Evolutionary conservation across 2,888 invertebrate genomes (phyloP).

Genomic region (Meteorus cinctellus): DNA sequence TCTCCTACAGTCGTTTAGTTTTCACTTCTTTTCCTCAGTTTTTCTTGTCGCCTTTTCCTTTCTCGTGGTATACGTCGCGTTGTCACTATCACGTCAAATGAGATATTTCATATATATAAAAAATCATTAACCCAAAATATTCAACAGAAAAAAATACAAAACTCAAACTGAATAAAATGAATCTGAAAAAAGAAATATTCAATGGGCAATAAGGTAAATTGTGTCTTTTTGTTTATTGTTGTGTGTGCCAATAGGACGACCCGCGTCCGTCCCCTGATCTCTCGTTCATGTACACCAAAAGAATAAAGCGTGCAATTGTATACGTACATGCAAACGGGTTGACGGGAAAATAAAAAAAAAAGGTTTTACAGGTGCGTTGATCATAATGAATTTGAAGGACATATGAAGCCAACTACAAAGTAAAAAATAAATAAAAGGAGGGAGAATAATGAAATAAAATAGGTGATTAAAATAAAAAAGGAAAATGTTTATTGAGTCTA

Average conservation of each 20-base stretch:
- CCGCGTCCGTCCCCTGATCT: conserved; percentile 39
- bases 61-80: conserved; percentile 23
- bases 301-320: background rate
- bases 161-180: background rate
- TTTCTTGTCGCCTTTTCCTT: background rate
- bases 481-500: background rate
- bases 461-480: conserved; percentile 23
- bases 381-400: conserved; percentile 10
- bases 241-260: conserved; percentile 31
- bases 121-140: background rate
- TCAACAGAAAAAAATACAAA: background rate
- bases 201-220: conserved; percentile 10
- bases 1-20: background rate
- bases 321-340: background rate
- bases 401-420: conserved; percentile 45
- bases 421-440: conserved; percentile 44
- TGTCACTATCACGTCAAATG: background rate
- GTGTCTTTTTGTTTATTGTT: background rate
- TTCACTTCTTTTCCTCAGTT: background rate
- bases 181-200: background rate
- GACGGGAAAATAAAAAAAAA: background rate
- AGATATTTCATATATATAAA: background rate
- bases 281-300: conserved; percentile 12
- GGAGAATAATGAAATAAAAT: conserved; percentile 39
- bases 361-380: conserved; percentile 25